Conservation (phyloP, 2,888 invertebrate species). For the Drosophila ezoana region DNA sequence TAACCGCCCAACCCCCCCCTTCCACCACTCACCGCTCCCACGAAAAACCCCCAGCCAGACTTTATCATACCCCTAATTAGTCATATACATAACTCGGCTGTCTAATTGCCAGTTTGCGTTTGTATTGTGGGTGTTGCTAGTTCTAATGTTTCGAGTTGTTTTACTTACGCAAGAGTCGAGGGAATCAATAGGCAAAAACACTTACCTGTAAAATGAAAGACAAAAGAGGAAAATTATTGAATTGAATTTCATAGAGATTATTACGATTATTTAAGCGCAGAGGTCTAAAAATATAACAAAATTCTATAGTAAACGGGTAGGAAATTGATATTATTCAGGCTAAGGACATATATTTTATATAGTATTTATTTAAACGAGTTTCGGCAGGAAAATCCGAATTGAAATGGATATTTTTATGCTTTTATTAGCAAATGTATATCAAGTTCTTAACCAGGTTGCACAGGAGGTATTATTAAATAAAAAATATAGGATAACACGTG, state of each 20-base stretch:
- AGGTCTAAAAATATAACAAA: too few relatives aligned
- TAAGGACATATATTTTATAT: too few relatives aligned
- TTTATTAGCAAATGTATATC: too few relatives aligned
- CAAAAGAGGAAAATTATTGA: slow-evolving; percentile 4
- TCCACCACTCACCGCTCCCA: background rate
- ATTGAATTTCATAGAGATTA: background rate
- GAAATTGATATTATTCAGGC: background rate
- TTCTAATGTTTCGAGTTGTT: background rate
- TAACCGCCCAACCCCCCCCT: background rate
- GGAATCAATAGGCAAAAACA: slow-evolving; percentile 31
- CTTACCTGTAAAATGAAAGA: slow-evolving; percentile 42
- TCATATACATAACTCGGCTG: slow-evolving; percentile 28
- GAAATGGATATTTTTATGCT: too few relatives aligned
- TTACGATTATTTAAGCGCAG: too few relatives aligned
- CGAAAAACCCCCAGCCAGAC: background rate
- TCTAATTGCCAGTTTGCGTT: slow-evolving; percentile 42
- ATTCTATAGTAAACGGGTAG: background rate
- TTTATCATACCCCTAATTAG: slow-evolving; percentile 45
- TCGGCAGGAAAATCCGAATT: too few relatives aligned
- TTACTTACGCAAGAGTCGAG: slow-evolving; percentile 41
- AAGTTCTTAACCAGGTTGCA: too few relatives aligned
- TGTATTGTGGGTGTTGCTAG: slow-evolving; percentile 20
- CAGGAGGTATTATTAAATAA: too few relatives aligned
- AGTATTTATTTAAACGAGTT: too few relatives aligned
- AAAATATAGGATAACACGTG: too few relatives aligned